Base-by-base conservation (phyloP, 2,888 invertebrate genomes). In the Macropis europaea region DNA sequence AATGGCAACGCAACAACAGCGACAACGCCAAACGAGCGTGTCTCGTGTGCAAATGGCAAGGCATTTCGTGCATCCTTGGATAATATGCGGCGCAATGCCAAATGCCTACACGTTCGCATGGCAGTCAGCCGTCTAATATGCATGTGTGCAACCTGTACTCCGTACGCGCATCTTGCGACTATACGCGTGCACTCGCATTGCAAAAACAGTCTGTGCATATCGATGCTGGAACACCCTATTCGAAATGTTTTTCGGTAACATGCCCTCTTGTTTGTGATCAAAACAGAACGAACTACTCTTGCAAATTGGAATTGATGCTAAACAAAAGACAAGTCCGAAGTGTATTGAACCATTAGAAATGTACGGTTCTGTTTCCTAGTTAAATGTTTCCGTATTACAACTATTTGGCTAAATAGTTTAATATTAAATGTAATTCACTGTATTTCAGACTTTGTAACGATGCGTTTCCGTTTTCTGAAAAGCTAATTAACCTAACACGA, bases 1-100 rank as follows among this genome's bases (percentile, higher is more conserved):
- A 84, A 77, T 82, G 84, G 83, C 84, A 83, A 80, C 73, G 79
- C 73, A 77, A 75, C 75, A 75, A 69, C 69, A 73, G 50, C 62
- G 53, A 64, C 76, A 63, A 66, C 74, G 75, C 50, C 60, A 66
- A 75, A 75, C 78, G 82, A 79, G 81, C 87, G 87, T 88, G 87
- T 84, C 81, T 67, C 73, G 88, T 80, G 77, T 88, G 80, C 81
- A 80, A 86, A 86, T 84, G 79, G 73, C 79, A 78, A 81, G 71
- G 81, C 77, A 82, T 87, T 85, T 85, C 84, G 82, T 83, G 86
- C 85, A 89, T 88, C 89, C 87, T 88, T 88, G 88, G 83, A 87
- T 88, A 85, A 86, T 88, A 88, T 88, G 88, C 86, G 84, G 81
- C 73, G 83, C 88, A 87, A 87, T 88, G 86, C 84, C 87, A 84